A percentile compares a stretch with the other conserved stretches of the same genome.
phyloP scores from a whole-genome alignment of 2,888 invertebrate genomes.

The Artemia sinica region DNA sequence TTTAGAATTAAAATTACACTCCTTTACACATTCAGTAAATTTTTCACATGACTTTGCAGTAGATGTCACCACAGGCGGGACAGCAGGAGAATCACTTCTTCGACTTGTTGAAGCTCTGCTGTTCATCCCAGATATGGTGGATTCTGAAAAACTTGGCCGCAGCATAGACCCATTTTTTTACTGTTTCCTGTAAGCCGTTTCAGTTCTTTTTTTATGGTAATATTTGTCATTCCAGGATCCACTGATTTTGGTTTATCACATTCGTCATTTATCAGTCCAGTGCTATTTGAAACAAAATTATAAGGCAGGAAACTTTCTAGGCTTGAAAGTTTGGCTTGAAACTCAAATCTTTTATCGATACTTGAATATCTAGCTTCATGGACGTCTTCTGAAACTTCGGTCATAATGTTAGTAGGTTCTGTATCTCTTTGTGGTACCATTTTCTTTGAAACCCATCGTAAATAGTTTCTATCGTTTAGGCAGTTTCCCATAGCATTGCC shows the following conservation, averaged over 20 bases:
- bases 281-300: not conserved
- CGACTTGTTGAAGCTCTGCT: too few species aligned
- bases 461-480: conserved; percentile 32
- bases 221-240: not conserved
- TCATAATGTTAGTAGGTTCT: conserved; percentile 17
- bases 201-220: not conserved
- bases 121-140: too few species aligned
- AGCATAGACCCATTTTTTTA: not conserved
- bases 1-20: conserved; percentile 12
- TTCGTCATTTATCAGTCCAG: not conserved
- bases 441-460: conserved; percentile 26
- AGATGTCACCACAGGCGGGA: too few species aligned
- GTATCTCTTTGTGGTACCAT: conserved; percentile 16
- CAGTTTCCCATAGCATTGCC: conserved; percentile 34
- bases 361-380: conserved; percentile 19
- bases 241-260: not conserved
- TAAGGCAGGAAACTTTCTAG: not conserved
- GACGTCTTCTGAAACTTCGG: conserved; percentile 16
- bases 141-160: too few species aligned
- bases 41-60: too few species aligned
- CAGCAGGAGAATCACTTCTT: too few species aligned
- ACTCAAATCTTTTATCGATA: conserved; percentile 14
- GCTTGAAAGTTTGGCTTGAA: not conserved
- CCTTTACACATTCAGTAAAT: not conserved
- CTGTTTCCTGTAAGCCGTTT: not conserved